Percentiles rank a stretch among this genome's conserved stretches.
Evolutionary conservation across 2,113 vertebrate genomes (phyloP).

Genomic region (Physeter macrocephalus): DNA sequence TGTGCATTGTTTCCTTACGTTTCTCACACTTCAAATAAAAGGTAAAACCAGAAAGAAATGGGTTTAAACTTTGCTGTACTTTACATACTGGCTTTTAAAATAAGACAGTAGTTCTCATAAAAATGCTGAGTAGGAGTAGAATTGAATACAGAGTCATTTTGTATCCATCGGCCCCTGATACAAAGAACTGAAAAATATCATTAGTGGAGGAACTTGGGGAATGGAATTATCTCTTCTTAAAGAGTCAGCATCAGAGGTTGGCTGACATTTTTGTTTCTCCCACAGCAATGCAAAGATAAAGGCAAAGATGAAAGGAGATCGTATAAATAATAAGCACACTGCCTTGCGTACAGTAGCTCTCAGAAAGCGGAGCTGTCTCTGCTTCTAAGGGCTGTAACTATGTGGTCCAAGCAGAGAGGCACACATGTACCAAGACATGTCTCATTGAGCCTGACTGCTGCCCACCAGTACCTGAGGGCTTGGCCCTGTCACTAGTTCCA

Average conservation of each 20-base stretch:
- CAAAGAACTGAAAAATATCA: neutral
- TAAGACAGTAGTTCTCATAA: neutral
- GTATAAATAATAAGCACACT: neutral
- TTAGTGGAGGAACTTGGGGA: neutral
- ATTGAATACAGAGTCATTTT: neutral
- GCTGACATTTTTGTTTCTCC: neutral
- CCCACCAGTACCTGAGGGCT: neutral
- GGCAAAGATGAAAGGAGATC: neutral
- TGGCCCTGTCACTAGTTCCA: neutral
- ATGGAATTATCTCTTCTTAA: neutral
- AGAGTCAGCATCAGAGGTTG: neutral
- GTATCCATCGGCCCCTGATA: neutral
- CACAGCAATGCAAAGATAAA: neutral
- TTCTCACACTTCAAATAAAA: neutral
- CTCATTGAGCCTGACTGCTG: fast-evolving
- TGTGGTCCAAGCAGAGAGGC: neutral
- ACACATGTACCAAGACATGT: neutral
- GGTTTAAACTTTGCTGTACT: neutral
- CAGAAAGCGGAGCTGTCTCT: neutral
- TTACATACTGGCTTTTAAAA: neutral
- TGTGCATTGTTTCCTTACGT: neutral
- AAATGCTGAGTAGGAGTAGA: neutral
- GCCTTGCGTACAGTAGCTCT: neutral
- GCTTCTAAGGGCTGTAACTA: neutral
- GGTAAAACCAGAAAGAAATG: neutral